These are phyloP conservation scores for Cephus pygmeus DNA, from an alignment of 2,888 invertebrate species.

Conservation along the genomic window DNA sequence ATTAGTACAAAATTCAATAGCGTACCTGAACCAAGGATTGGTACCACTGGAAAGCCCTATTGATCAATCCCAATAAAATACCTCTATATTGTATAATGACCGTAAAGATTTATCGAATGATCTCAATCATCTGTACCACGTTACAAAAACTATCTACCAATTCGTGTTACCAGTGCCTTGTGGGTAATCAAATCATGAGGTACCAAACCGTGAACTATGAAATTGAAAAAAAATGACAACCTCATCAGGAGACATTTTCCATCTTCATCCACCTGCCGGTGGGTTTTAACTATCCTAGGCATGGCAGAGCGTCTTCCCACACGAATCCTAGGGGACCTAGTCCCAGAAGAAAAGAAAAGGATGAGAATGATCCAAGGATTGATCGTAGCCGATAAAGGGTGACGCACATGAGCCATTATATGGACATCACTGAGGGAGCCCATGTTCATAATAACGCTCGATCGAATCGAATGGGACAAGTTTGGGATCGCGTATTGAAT, in stretches of 20 bases:
- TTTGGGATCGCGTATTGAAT: conserved; percentile 57
- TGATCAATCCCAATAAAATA: neutral
- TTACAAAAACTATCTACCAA: neutral
- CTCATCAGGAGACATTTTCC: conserved; percentile 22
- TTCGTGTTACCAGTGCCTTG: neutral
- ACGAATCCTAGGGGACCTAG: conserved; percentile 12
- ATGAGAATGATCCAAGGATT: conserved; percentile 21
- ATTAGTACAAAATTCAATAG: conserved; percentile 30
- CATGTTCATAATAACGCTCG: conserved; percentile 29
- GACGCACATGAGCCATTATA: conserved; percentile 18
- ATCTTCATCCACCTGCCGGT: conserved; percentile 40
- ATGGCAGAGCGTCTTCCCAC: conserved; percentile 23
- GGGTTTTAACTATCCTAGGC: neutral
- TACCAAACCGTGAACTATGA: neutral
- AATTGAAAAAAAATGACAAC: neutral
- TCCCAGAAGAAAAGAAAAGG: conserved; percentile 20
- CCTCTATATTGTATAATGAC: neutral
- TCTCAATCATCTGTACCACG: neutral
- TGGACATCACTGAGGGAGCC: conserved; percentile 37
- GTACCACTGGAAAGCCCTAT: neutral
- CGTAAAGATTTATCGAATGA: neutral
- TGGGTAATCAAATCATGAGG: neutral
- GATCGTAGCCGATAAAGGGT: conserved; percentile 29
- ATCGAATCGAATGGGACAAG: conserved; percentile 49
- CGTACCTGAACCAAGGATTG: neutral